Evolutionary conservation across 2,888 invertebrate genomes (phyloP), one percentile per base, ranked within the genome.

Genomic region (Xestia rhomboidea): DNA sequence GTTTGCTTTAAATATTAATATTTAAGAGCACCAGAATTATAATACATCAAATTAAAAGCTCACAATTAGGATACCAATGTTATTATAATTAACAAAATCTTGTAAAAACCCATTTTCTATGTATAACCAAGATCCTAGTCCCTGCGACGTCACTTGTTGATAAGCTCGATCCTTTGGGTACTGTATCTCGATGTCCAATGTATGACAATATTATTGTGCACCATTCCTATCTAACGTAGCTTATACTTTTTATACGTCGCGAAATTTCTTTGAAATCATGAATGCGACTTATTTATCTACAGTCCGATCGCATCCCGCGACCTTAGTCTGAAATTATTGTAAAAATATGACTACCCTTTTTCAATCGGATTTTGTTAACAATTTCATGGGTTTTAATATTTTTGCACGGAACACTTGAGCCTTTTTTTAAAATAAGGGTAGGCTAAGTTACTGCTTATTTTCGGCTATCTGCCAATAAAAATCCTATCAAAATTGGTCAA

Each of bases 151-250:
- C 67, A 38, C 64, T 41, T 73, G 77, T 74, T 71, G 64, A 67
- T 54, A 21, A 63, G 66, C 62, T 83, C 49, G 34, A 78, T 69
- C 69, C 71, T 73, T 30, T 24, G 77, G 70, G 76, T 69, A 74
- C 72, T 79, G 46, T 74, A 69, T 76, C 84, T 89, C 73, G 51
- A 92, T 90, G 93, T 94, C 95, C 94, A 94, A 93, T 86, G 76
- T 87, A 91, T 87, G 95, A 95, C 95, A 95, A 95, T 94, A 94
- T 92, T 77, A 94, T 90, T 79, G 85, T 87, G 91, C 91, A 90
- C 88, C 90, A 92, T 93, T 93, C 94, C 93, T 94, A 94, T 93
- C 89, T 93, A 91, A 87, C 57, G 87, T 93, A 93, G 89, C 85
- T 78, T 83, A n/a, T n/a, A 79, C 83, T 81, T 89, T 81, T 79